Percentiles rank a stretch among this genome's conserved stretches.
phyloP scores from a whole-genome alignment of 2,888 invertebrate species.

The Ecdyonurus torrentis region DNA sequence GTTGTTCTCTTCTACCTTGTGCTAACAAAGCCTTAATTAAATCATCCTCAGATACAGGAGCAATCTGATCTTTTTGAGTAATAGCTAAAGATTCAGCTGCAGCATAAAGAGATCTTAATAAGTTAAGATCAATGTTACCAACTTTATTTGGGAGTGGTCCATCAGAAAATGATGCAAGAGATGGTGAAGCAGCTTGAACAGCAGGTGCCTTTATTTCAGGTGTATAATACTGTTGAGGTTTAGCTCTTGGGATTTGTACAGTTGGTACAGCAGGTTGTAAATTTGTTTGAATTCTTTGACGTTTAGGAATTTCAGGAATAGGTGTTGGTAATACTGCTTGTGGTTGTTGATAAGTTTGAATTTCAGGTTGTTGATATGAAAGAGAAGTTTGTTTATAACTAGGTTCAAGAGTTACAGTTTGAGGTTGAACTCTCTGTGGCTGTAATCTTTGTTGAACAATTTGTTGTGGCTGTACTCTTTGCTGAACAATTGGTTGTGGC shows the following conservation, averaged over 20 bases:
- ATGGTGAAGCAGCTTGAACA: background rate
- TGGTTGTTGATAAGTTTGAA: background rate
- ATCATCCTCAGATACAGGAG: background rate
- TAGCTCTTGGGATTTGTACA: background rate
- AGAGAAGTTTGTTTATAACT: background rate
- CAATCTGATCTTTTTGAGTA: background rate
- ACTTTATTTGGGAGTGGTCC: background rate
- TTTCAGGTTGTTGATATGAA: background rate
- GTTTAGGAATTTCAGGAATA: background rate
- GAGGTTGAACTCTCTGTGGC: background rate
- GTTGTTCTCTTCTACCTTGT: background rate
- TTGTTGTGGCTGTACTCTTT: background rate
- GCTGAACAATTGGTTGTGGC: background rate
- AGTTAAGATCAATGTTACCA: background rate
- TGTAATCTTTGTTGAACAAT: background rate
- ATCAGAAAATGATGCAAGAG: background rate
- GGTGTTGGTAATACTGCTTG: background rate
- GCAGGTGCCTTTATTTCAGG: background rate
- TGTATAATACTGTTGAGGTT: background rate
- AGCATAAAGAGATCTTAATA: background rate
- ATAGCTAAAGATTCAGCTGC: background rate
- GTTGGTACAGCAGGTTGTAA: background rate
- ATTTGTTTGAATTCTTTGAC: background rate
- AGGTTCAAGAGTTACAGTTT: background rate
- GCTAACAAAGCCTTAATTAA: conserved; percentile 1